Percentiles rank a stretch among this genome's conserved stretches.
Evolutionary conservation across 2,113 vertebrate genomes (phyloP).

Genomic region (Upupa epops): DNA sequence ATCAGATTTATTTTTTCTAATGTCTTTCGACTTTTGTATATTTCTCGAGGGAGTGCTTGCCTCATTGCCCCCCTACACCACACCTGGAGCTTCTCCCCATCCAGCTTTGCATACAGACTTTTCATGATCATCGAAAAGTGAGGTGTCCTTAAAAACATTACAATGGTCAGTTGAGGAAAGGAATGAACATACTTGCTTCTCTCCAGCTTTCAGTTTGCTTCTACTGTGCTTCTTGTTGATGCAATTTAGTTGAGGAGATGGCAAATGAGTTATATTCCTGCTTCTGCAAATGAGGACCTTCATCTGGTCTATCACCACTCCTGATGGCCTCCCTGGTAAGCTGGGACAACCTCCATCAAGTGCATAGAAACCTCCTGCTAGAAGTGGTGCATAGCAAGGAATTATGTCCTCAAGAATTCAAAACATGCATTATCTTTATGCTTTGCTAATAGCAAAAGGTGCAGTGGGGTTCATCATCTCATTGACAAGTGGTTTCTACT

Average conservation of each 20-base stretch:
- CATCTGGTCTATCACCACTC: neutral
- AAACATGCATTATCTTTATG: neutral
- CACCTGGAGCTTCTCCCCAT: neutral
- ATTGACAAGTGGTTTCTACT: neutral
- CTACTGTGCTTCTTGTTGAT: neutral
- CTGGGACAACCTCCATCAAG: neutral
- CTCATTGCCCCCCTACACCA: neutral
- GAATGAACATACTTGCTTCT: neutral
- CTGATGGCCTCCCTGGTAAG: neutral
- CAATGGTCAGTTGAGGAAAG: neutral
- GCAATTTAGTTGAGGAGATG: neutral
- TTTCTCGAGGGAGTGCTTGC: neutral
- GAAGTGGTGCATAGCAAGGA: neutral
- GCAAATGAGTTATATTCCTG: neutral
- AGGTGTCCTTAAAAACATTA: neutral
- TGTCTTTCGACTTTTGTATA: neutral
- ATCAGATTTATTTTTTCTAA: neutral
- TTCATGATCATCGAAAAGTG: neutral
- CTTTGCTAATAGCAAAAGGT: neutral
- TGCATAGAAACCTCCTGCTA: neutral
- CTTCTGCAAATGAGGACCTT: neutral
- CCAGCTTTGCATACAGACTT: neutral
- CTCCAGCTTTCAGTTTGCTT: neutral
- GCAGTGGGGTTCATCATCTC: neutral
- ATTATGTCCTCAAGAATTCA: neutral